Base-by-base conservation (phyloP, 2,113 vertebrate genomes). In the Epinephelus moara region DNA sequence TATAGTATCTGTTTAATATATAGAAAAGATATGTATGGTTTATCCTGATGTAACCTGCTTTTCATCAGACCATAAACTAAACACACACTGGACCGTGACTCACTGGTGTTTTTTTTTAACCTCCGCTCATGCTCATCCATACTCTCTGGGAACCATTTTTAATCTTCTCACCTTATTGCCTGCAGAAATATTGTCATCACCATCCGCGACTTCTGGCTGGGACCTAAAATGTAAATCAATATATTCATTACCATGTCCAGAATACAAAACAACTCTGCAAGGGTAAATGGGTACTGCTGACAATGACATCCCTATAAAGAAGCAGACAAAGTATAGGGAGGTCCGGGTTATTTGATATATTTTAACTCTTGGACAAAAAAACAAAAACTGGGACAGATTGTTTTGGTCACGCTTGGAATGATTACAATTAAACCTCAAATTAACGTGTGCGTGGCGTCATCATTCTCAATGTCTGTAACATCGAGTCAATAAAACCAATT, bases 181-280 rank as follows among this genome's bases (percentile, higher is more conserved):
- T 86, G 80, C 75, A 92, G 91, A 91, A 91, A 92, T 92, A 93
- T 88, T 88, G 89, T 92, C 93, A 93, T 93, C 86, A 53, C 85
- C 79, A 59, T 69, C 33, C 64, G 10, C 23, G n/a, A 85, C 70
- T 89, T 79, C 64, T 87, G 92, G 72, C 92, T 33, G 25, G 63
- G 66, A 71, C 73, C 90, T 90, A 85, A 92, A 92, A 92, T 94
- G 86, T 92, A 92, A 92, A 94, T 93, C 88, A 90, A 93, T 93
- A 93, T 74, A 90, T 92, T 90, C 89, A 93, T 91, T 89, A 91
- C 78, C 73, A 88, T 90, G 91, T 74, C 80, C 75, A 74, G 90
- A 93, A 94, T 91, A 90, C 86, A 72, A 86, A 93, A 89, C 86
- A 88, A 81, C 50, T 78, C 62, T 8, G 68, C 79, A 84, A 87